Evolutionary conservation across 2,797 vertebrate genomes (phyloP).

Genomic region (Rhyacichthys aspro): DNA sequence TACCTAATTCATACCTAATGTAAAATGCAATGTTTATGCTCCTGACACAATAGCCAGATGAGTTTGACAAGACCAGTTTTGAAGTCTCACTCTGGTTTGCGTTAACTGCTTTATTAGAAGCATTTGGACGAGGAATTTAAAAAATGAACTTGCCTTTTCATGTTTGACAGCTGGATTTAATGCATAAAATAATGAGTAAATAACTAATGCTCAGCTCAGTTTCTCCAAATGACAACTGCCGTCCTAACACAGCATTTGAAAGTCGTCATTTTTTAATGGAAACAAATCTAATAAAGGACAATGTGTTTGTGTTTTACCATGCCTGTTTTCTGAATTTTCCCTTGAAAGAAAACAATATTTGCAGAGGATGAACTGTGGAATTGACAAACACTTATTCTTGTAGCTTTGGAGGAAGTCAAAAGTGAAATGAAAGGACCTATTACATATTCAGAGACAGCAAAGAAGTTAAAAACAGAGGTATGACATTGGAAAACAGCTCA

Average conservation of each 20-base stretch:
- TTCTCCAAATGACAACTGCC: background rate
- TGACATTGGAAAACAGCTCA: conserved; percentile 16
- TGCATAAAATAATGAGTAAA: conserved; percentile 10
- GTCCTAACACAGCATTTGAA: conserved; percentile 14
- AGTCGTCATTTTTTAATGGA: conserved; percentile 31
- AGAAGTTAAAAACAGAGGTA: conserved; percentile 34
- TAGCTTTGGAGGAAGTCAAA: conserved; percentile 54
- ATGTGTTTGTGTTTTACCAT: conserved; percentile 21
- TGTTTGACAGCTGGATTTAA: background rate
- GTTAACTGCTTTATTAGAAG: background rate
- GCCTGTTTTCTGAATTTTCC: conserved; percentile 48
- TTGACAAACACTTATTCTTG: conserved; percentile 35
- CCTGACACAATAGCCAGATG: too few relatives aligned
- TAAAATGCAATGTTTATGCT: too few relatives aligned
- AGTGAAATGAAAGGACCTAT: conserved; percentile 40
- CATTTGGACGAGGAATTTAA: background rate
- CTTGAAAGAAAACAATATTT: conserved; percentile 45
- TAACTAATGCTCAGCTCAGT: background rate
- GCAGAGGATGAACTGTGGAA: conserved; percentile 44
- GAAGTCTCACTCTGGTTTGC: background rate
- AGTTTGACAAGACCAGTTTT: too few relatives aligned
- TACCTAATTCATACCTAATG: too few relatives aligned
- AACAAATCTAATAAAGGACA: conserved; percentile 11
- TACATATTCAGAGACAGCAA: conserved; percentile 27
- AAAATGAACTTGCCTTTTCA: background rate